Conservation (phyloP, 1,140 invertebrate species). For the Ips typographus region DNA sequence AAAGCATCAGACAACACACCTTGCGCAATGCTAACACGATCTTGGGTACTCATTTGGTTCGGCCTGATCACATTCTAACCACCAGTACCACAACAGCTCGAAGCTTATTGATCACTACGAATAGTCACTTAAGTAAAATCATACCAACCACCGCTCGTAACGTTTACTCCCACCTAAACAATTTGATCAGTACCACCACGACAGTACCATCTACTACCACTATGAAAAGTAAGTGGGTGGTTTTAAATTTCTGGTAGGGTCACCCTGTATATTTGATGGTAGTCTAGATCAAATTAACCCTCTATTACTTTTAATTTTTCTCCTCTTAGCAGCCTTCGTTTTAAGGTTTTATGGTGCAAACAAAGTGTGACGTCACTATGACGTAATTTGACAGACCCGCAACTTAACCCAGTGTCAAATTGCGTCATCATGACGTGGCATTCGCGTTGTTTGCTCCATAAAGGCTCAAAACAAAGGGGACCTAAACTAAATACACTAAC, state of each 20-base stretch:
- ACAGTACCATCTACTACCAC: constrained; percentile 41
- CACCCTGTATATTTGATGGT: not conserved
- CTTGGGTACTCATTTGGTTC: constrained; percentile 61
- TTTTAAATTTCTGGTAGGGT: not conserved
- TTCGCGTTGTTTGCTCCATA: too few relatives aligned
- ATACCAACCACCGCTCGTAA: constrained; percentile 38
- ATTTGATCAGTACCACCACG: constrained; percentile 40
- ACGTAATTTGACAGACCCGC: too few relatives aligned
- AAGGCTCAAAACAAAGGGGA: too few relatives aligned
- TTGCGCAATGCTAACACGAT: constrained; percentile 63
- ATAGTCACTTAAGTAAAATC: constrained; percentile 33
- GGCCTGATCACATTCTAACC: constrained; percentile 49
- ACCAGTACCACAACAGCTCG: constrained; percentile 40
- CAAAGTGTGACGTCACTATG: too few relatives aligned
- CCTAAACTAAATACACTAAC: not conserved
- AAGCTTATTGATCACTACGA: constrained; percentile 25
- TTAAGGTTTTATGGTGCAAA: too few relatives aligned
- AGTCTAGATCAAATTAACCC: not conserved
- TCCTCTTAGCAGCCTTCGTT: too few relatives aligned
- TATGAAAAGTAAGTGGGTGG: constrained; percentile 40
- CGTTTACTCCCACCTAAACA: constrained; percentile 37
- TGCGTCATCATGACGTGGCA: too few relatives aligned
- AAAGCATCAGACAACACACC: constrained; percentile 63
- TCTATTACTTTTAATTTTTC: not conserved
- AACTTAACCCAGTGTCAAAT: too few relatives aligned